Base-by-base conservation (phyloP, 2,113 vertebrate species). In the Pandion haliaetus region DNA sequence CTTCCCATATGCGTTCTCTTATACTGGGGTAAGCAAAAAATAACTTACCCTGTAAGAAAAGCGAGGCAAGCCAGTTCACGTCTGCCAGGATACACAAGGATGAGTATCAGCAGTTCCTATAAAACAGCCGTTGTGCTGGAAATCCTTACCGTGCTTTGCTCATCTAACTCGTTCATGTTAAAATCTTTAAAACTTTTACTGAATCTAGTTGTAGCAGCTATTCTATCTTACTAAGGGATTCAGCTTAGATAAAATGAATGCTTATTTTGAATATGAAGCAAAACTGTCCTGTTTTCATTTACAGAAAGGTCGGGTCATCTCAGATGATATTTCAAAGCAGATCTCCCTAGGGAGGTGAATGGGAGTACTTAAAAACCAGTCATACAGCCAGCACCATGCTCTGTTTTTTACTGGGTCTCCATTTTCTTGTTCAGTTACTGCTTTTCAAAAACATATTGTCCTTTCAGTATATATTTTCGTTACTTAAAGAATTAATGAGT, bases 231-330 rank as follows among this genome's bases (percentile, higher is more conserved):
- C 25, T 32, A 49, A 49, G 17, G 89, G 21, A 66, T 93, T 67
- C 87, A 88, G 20, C 61, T 96, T 76, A 90, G 81, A 84, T 88
- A 95, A 93, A 96, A 88, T 94, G 32, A 95, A 83, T 80, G 55
- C 40, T 55, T 66, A 38, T 44, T 95, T 97, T 82, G 61, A 76
- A 77, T 95, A 78, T 50, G 45, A 88, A 92, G 70, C 42, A 93
- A 92, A 94, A 58, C 28, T 88, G 7, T 89, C 78, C 90, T 86
- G 63, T 94, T 96, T 97, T 95, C 17, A 25, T 78, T 86, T 54
- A 42, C 23, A 92, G 74, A 81, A 77, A 77, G 58, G 7, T n/a
- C 4, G 2, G 14, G 32, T 62, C 34, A 25, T 90, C 66, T 69
- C 63, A 69, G 84, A 50, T 50, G 21, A 17, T 34, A 14, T 73